Evolutionary conservation across 2,797 vertebrate species (phyloP).

Genomic region (Enteromius thamalakanensis): DNA sequence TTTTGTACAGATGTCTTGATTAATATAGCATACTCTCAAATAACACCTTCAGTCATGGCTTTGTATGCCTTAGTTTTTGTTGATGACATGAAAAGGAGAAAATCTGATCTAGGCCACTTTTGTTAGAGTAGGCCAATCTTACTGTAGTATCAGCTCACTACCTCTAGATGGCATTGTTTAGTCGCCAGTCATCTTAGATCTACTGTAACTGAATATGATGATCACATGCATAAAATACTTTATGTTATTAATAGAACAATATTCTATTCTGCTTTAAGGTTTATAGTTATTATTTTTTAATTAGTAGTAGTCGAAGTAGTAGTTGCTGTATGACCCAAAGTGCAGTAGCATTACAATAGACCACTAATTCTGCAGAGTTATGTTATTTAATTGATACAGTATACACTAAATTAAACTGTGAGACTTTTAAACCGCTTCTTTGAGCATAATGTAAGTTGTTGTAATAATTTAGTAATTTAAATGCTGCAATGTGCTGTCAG

Average conservation of each 20-base stretch:
- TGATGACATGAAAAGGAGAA: not conserved
- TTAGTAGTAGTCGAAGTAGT: not conserved
- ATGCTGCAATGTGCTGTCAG: constrained; percentile 6
- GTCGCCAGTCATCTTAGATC: constrained; percentile 14
- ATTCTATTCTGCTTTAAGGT: not conserved
- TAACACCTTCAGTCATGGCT: not conserved
- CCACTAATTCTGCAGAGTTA: not conserved
- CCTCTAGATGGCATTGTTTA: constrained; percentile 59
- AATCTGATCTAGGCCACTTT: not conserved
- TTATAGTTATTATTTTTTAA: not conserved
- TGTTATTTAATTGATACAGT: not conserved
- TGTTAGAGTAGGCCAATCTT: not conserved
- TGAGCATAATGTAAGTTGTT: constrained; percentile 14
- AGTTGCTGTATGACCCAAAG: not conserved
- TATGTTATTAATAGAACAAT: not conserved
- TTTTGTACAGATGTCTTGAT: not conserved
- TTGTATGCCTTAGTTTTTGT: not conserved
- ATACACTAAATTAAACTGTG: not conserved
- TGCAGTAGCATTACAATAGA: not conserved
- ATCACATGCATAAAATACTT: not conserved
- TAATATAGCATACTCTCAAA: not conserved
- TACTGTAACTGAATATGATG: not conserved
- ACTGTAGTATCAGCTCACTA: not conserved
- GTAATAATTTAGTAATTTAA: constrained; percentile 29
- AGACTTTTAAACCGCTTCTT: not conserved